phyloP scores from a whole-genome alignment of 2,888 invertebrate species.

The Serrognathus titanus region DNA sequence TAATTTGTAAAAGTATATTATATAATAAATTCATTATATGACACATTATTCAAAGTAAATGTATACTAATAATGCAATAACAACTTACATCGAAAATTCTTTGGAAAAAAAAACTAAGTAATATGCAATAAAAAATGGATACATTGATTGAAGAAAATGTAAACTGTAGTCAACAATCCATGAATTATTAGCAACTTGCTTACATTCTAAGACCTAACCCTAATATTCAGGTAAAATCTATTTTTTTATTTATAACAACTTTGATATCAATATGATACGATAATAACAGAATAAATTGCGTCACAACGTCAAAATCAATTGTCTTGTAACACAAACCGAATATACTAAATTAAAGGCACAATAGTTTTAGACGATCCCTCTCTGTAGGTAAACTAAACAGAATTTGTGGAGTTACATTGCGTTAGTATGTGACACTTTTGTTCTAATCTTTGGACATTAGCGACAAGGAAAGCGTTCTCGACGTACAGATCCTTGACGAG shows the following conservation, averaged over 20 bases:
- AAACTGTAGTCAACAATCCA: constrained; percentile 18
- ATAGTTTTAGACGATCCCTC: constrained; percentile 11
- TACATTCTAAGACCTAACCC: background rate
- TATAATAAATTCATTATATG: constrained; percentile 16
- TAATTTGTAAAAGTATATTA: constrained; percentile 18
- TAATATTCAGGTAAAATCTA: constrained; percentile 1
- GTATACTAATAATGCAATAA: constrained; percentile 12
- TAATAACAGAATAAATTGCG: constrained; percentile 3
- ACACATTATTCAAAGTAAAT: constrained; percentile 16
- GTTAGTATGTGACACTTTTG: constrained; percentile 53
- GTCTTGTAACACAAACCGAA: constrained; percentile 5
- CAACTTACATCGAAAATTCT: constrained; percentile 14
- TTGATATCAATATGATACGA: constrained; percentile 21
- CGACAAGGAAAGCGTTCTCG: constrained; percentile 76
- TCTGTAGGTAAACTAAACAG: constrained; percentile 32
- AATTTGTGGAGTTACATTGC: constrained; percentile 47
- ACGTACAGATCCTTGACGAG: constrained; percentile 79
- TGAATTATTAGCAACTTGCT: background rate
- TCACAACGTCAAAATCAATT: background rate
- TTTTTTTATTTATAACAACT: constrained; percentile 4
- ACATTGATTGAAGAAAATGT: constrained; percentile 1
- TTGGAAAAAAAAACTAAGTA: constrained; percentile 12
- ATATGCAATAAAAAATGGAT: constrained; percentile 3
- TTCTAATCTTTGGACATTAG: constrained; percentile 58
- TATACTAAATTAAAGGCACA: constrained; percentile 16